These are phyloP conservation scores for Rhinella marina DNA, from an alignment of 2,797 vertebrate genomes.

Conservation along the genomic window DNA sequence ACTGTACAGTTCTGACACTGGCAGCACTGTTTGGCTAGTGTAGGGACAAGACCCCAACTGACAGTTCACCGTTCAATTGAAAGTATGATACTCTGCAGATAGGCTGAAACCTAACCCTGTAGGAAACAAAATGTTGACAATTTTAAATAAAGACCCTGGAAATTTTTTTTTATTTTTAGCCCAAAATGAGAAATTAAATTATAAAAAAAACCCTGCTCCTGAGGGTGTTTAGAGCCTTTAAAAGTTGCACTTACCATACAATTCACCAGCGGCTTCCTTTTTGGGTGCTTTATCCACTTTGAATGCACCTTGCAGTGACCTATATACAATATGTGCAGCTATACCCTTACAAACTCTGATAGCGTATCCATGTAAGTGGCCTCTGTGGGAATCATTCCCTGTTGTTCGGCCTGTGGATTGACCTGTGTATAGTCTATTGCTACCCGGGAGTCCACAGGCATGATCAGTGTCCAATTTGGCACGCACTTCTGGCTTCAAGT, in stretches of 20 bases:
- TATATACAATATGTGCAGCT: not conserved
- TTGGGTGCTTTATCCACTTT: not conserved
- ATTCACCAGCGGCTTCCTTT: not conserved
- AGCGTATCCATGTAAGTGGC: not conserved
- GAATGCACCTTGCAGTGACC: not conserved
- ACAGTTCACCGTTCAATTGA: no score
- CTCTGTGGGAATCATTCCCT: not conserved
- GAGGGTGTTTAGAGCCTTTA: no score
- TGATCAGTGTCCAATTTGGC: slow-evolving; percentile 20
- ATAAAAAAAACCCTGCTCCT: no score
- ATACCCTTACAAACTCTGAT: not conserved
- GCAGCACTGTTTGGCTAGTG: no score
- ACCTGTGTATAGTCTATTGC: not conserved
- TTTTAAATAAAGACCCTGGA: no score
- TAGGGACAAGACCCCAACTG: no score
- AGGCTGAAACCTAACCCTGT: no score
- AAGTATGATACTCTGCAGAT: no score
- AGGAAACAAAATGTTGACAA: no score
- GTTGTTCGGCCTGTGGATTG: not conserved
- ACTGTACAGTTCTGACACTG: no score
- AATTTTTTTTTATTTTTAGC: no score
- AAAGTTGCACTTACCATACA: not conserved
- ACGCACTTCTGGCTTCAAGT: not conserved
- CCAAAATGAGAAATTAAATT: no score
- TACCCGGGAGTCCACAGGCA: not conserved